Percentiles rank a stretch among this genome's conserved stretches.
Conservation (phyloP, 2,113 vertebrate genomes). For the Porphyrio hochstetteri region DNA sequence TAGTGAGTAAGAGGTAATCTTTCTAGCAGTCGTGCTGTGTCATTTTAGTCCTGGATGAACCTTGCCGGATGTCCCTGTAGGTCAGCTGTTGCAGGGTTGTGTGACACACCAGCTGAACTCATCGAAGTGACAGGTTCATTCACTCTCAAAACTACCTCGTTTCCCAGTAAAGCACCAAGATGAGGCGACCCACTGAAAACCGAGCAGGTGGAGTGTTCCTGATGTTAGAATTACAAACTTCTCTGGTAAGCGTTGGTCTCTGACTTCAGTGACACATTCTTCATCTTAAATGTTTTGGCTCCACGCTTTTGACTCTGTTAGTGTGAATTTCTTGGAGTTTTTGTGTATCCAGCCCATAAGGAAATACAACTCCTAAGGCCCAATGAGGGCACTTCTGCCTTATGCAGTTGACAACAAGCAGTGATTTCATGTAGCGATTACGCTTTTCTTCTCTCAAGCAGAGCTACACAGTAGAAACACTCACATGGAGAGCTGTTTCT, state of each 20-base stretch:
- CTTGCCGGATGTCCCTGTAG: background rate
- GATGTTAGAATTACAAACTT: conserved; percentile 31
- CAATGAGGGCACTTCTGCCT: conserved; percentile 33
- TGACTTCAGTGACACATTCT: background rate
- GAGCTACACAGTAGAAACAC: background rate
- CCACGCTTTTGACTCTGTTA: background rate
- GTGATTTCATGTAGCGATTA: background rate
- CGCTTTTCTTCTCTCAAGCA: background rate
- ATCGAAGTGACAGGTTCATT: background rate
- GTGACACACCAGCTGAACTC: background rate
- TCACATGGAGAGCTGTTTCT: background rate
- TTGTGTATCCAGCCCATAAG: background rate
- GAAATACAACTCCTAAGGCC: background rate
- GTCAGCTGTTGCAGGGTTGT: background rate
- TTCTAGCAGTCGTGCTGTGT: background rate
- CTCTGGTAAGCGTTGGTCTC: conserved; percentile 19
- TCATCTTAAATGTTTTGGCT: conserved; percentile 5
- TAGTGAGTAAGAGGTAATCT: conserved; percentile 23
- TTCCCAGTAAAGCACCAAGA: conserved; percentile 74
- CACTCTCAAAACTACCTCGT: conserved; percentile 71
- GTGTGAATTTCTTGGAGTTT: background rate
- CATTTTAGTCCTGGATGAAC: background rate
- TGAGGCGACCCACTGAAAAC: conserved; percentile 39
- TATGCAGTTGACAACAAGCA: conserved; percentile 2
- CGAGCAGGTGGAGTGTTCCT: conserved; percentile 18